These are phyloP conservation scores for Pseudachorutes palmiensis DNA, from an alignment of 1,140 invertebrate species.

Conservation along the genomic window DNA sequence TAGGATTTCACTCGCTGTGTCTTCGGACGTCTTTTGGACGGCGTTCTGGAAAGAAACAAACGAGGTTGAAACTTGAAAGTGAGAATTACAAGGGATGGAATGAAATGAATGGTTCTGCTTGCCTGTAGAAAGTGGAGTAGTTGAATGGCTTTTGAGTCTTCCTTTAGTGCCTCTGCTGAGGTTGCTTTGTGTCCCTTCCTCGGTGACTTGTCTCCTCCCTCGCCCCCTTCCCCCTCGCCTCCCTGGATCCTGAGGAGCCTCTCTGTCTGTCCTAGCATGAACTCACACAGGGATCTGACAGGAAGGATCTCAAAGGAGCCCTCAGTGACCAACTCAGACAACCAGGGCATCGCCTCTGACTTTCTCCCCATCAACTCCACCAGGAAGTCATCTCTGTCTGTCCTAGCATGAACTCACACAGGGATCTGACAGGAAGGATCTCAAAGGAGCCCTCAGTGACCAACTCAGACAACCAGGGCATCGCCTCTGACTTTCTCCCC, in stretches of 20 bases:
- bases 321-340: conserved; percentile 72
- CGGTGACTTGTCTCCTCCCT: conserved; percentile 14
- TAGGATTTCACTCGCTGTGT: conserved; percentile 64
- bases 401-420: conserved; percentile 89
- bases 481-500: conserved; percentile 76
- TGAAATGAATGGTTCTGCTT: not conserved
- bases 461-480: conserved; percentile 93
- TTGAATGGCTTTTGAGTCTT: conserved; percentile 30
- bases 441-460: conserved; percentile 47
- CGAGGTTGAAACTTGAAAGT: conserved; percentile 5
- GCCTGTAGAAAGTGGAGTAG: conserved; percentile 27
- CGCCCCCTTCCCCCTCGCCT: not conserved
- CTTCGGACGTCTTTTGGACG: conserved; percentile 21
- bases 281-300: conserved; percentile 93
- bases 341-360: conserved; percentile 62
- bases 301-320: conserved; percentile 51
- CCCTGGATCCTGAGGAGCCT: too few species aligned
- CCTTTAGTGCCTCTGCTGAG: conserved; percentile 22
- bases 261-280: conserved; percentile 64
- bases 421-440: conserved; percentile 77
- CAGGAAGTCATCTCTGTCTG: too few species aligned
- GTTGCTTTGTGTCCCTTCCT: conserved; percentile 24
- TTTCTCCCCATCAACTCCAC: not conserved
- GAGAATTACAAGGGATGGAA: not conserved
- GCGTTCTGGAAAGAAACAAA: conserved; percentile 22